Percentiles rank a stretch among this genome's conserved stretches.
Evolutionary conservation across 2,888 invertebrate species (phyloP).

Genomic region (Labia minor): DNA sequence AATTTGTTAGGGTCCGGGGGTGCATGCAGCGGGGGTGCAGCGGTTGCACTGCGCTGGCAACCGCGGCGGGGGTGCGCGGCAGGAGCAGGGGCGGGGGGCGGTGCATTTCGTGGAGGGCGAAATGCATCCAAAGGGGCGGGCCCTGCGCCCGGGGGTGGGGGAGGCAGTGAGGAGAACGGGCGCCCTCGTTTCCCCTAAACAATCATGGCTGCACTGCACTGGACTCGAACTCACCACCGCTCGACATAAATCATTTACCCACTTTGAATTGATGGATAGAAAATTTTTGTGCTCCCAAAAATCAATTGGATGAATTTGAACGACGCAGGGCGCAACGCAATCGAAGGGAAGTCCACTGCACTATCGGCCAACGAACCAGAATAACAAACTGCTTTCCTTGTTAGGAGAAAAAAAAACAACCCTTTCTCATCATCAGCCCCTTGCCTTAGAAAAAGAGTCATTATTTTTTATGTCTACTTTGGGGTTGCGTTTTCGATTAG

Average conservation of each 20-base stretch:
- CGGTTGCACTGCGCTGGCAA: background rate
- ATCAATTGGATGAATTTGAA: constrained; percentile 7
- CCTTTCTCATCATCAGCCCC: background rate
- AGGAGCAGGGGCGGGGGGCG: no score
- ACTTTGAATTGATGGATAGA: constrained; percentile 13
- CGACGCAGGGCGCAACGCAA: background rate
- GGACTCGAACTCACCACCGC: constrained; percentile 8
- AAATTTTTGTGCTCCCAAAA: constrained; percentile 7
- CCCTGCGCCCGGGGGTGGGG: background rate
- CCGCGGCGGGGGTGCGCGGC: background rate
- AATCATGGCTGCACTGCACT: constrained; percentile 7
- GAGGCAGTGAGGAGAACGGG: background rate
- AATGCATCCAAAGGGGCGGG: constrained; percentile 4
- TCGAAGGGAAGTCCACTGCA: background rate
- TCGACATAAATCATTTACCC: constrained; percentile 4
- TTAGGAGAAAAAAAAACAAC: background rate
- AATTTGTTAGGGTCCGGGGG: constrained; percentile 7
- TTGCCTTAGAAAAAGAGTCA: constrained; percentile 2
- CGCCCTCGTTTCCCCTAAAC: constrained; percentile 13
- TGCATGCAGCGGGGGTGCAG: background rate
- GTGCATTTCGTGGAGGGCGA: background rate
- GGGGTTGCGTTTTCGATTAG: constrained; percentile 7
- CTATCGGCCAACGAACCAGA: background rate
- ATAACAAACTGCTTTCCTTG: constrained; percentile 2
- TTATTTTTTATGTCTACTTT: constrained; percentile 13